Evolutionary conservation across 2,113 vertebrate genomes (phyloP), one percentile per base, ranked within the genome.

Genomic region (Entomyzon cyanotis): DNA sequence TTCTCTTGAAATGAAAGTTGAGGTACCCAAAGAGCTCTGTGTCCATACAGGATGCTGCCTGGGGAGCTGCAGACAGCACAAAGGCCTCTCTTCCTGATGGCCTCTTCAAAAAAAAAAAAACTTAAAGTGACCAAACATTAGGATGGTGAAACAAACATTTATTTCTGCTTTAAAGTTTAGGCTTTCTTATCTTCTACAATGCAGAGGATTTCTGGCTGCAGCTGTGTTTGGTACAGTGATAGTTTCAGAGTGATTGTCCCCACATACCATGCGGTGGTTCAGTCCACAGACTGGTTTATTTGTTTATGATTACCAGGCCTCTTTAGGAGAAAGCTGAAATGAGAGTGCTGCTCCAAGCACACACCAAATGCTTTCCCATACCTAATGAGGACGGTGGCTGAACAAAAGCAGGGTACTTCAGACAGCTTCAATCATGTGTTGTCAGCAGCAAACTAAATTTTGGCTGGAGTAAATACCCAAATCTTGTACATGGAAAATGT

Each of bases 401-500:
- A 91, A 69, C 28, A 60, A 63, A 58, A 68, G 49, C 55, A 31
- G 41, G 47, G 19, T 67, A 31, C 35, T 91, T 87, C 47, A 79
- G 44, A 64, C 1, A 0, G 10, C 22, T 84, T 91, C 69, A 75
- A 31, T 47, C 33, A 59, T 46, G 27, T 39, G 27, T 33, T 79
- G 35, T 55, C 41, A 69, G 42, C 13, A n/a, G 58, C 22, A 83
- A 64, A 65, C n/a, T 64, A 87, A 56, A 89, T 56, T 62, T 87
- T 85, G 84, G 52, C 69, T 91, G 37, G 27, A 87, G 11, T 50
- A 82, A 71, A 75, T 78, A 11, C 19, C 27, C 4, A 7, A 70
- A 67, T 67, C 71, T 60, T 0, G 0, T 42, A 37, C 27, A 55
- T 7, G 28, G 49, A 64, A 81, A 82, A 56, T 16, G 9, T 9